Evolutionary conservation across 2,113 vertebrate genomes (phyloP).

Genomic region (Marmota monax): DNA sequence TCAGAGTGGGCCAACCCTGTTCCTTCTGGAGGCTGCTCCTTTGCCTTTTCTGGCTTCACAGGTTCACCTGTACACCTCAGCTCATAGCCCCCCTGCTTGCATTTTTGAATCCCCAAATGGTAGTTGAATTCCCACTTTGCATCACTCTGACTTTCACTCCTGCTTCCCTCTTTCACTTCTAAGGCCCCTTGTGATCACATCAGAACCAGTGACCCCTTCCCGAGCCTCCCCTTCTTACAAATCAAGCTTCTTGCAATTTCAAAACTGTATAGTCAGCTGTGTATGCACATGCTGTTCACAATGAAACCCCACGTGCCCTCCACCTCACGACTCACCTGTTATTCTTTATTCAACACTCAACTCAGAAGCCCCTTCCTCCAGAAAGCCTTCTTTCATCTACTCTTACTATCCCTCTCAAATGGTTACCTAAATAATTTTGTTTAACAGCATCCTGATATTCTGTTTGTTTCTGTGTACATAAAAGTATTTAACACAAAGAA

Average conservation of each 20-base stretch:
- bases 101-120: not conserved
- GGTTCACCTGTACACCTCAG: not conserved
- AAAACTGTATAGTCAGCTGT: not conserved
- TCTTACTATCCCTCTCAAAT: not conserved
- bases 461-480: too few relatives aligned
- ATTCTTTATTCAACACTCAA: not conserved
- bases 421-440: not conserved
- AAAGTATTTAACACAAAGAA: not conserved
- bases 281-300: not conserved
- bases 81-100: not conserved
- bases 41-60: not conserved
- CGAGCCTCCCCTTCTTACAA: not conserved
- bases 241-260: not conserved
- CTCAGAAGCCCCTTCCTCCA: not conserved
- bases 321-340: not conserved
- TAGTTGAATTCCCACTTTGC: not conserved
- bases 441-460: not conserved
- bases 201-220: not conserved
- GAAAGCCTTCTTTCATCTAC: not conserved
- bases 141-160: not conserved
- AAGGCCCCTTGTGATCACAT: not conserved
- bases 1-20: accelerated
- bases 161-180: not conserved
- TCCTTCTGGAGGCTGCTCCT: not conserved
- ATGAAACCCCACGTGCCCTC: not conserved